A percentile compares a stretch with the other conserved stretches of the same genome.
Evolutionary conservation across 2,888 invertebrate genomes (phyloP).

Genomic region (Stomorhina lunata): DNA sequence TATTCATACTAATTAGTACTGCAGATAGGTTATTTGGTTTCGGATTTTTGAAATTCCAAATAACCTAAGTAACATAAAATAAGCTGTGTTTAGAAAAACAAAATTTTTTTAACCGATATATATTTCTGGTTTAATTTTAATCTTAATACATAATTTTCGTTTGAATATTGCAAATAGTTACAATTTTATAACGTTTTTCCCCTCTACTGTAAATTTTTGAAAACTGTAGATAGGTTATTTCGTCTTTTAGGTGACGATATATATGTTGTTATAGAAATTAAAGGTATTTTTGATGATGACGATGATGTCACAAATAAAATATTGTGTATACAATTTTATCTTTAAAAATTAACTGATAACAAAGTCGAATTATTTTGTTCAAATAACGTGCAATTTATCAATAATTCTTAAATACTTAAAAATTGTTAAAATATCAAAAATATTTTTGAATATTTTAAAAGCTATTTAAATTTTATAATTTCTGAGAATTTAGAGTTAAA

Average conservation of each 20-base stretch:
- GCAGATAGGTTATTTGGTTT: too few species aligned
- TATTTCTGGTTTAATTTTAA: neutral
- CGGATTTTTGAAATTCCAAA: too few species aligned
- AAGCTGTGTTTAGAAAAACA: too few species aligned
- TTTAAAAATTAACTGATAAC: neutral
- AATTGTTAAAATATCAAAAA: neutral
- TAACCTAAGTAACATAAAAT: too few species aligned
- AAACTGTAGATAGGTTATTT: too few species aligned
- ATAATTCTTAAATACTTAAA: neutral
- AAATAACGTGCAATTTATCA: neutral
- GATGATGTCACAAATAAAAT: neutral
- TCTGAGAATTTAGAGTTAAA: too few species aligned
- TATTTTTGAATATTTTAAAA: neutral
- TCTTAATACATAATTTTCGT: neutral
- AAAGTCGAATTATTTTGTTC: neutral
- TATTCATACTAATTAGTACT: too few species aligned
- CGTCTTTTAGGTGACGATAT: too few species aligned
- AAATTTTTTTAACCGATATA: too few species aligned
- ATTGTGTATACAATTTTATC: neutral
- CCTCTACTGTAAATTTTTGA: too few species aligned
- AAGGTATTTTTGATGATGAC: neutral
- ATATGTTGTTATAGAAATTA: neutral
- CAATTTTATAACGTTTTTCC: too few species aligned
- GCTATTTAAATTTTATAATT: neutral
- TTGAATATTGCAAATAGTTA: too few species aligned